Base-by-base conservation (phyloP, 2,113 vertebrate species). In the Chinchilla lanigera region DNA sequence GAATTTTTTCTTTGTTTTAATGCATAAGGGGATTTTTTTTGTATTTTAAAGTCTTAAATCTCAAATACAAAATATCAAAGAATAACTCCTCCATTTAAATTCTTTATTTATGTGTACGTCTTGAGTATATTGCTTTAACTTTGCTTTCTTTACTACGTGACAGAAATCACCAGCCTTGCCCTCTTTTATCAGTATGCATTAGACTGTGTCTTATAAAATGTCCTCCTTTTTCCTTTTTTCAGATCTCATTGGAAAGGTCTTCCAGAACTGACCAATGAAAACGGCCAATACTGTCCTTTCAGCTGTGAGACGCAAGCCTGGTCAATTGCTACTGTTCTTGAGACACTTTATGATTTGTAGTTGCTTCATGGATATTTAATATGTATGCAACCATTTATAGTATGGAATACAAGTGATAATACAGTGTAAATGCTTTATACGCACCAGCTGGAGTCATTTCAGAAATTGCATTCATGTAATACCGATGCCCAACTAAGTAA, bases 261-360 rank as follows among this genome's bases (percentile, higher is more conserved):
- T 89, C 99, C 99, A 38, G 99, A 99, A 96, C 98, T 99, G 97
- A 99, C 99, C 97, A 99, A 99, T 98, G 99, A 99, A 96, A 99
- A 99, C 12, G 99, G 99, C 83, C 99, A 99, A 61, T 98, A 99
- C 98, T 99, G 99, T 81, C 98, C 99, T 3, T 99, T 99, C 97
- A 99, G 99, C 98, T 99, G 99, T 98, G 99, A 99, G 98, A 99
- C 99, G 28, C 99, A 99, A 98, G 99, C 99, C 88, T 99, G 99
- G 99, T 99, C 99, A 0, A 97, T 99, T 90, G 98, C 99, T 96
- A 98, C 98, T 12, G 91, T 99, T 96, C 99, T 99, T 95, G 99
- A 99, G 97, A 98, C 99, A 67, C 99, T 99, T 26, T 98, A 99
- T 96, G 99, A 99, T 94, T 98, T 99, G 73, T 98, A 98, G 73